Percentiles rank a stretch among this genome's conserved stretches.
Conservation (phyloP, 2,113 vertebrate genomes). For the Sebastes schlegelii region DNA sequence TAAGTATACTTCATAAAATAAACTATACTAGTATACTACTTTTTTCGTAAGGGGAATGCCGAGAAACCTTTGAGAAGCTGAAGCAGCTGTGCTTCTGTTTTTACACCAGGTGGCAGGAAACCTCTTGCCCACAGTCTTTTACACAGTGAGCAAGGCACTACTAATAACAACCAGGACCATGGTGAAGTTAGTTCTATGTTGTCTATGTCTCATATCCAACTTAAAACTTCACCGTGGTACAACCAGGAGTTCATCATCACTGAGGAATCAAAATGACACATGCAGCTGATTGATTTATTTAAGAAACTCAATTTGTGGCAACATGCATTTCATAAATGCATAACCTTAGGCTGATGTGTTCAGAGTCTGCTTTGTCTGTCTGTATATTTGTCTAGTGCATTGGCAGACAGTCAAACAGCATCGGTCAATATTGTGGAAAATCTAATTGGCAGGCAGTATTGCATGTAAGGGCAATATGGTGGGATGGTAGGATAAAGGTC, state of each 20-base stretch:
- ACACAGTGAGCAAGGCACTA: not conserved
- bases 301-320: not conserved
- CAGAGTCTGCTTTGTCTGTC: not conserved
- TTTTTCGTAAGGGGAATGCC: too few relatives aligned
- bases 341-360: not conserved
- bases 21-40: too few relatives aligned
- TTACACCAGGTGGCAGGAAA: slow-evolving; percentile 72
- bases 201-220: not conserved
- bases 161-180: not conserved
- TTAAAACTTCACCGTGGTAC: not conserved
- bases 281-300: not conserved
- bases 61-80: not conserved
- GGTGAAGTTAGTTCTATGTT: not conserved
- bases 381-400: not conserved
- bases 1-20: too few relatives aligned
- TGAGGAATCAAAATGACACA: not conserved
- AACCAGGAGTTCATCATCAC: not conserved
- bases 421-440: slow-evolving; percentile 17
- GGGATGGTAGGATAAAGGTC: too few relatives aligned
- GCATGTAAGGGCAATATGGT: not conserved
- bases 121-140: not conserved
- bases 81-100: slow-evolving; percentile 19
- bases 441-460: not conserved
- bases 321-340: not conserved
- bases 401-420: not conserved